Evolutionary conservation across 2,888 invertebrate genomes (phyloP), one percentile per base, ranked within the genome.

Genomic region (Ectobius pallidus): DNA sequence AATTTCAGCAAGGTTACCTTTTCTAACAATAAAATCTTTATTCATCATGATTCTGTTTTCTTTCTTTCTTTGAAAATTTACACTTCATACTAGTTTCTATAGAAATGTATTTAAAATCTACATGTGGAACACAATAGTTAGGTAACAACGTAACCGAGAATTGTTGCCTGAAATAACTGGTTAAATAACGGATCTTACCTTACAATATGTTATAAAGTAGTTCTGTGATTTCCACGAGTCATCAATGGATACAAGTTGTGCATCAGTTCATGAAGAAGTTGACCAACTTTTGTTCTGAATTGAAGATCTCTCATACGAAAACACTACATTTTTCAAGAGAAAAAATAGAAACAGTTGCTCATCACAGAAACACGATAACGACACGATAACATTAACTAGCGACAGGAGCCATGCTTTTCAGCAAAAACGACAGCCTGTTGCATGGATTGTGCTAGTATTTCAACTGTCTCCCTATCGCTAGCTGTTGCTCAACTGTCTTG

Each of bases 131-230:
- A n/a, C n/a, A n/a, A n/a, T n/a, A n/a, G n/a, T n/a, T n/a, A n/a
- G n/a, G n/a, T n/a, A n/a, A n/a, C n/a, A n/a, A n/a, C n/a, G n/a
- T n/a, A n/a, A n/a, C n/a, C n/a, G n/a, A n/a, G n/a, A n/a, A n/a
- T n/a, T n/a, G n/a, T n/a, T n/a, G n/a, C n/a, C n/a, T n/a, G n/a
- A n/a, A n/a, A n/a, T n/a, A n/a, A n/a, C n/a, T n/a, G n/a, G n/a
- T n/a, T n/a, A n/a, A n/a, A n/a, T n/a, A n/a, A 34, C 34, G 6
- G 11, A 34, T 30, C 58, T 14, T 30, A 58, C 58, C 58, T 58
- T 58, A 30, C 58, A 58, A 58, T 58, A 58, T 58, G 58, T 58
- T 58, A n/a, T n/a, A n/a, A n/a, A n/a, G n/a, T n/a, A n/a, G n/a
- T 30, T 1, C 58, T 30, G 25, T 3, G 30, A 58, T 16, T 32